These are phyloP conservation scores for Cosmopolites sordidus DNA, from an alignment of 2,888 invertebrate genomes.

Conservation along the genomic window DNA sequence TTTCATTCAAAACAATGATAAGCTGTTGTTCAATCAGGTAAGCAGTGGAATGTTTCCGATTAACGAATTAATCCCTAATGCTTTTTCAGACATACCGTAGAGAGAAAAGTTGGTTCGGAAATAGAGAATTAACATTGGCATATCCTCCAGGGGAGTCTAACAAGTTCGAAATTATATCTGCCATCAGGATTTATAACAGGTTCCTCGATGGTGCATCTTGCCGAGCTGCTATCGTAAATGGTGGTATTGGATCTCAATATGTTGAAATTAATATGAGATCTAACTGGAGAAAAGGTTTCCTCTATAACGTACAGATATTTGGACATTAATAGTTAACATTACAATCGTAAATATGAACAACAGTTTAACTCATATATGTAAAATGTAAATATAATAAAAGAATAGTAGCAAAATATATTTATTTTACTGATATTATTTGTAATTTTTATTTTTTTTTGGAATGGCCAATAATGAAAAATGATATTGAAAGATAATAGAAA, in stretches of 20 bases:
- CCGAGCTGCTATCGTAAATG: conserved; percentile 36
- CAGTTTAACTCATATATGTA: no score
- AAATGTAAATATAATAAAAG: no score
- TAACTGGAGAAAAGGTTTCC: conserved; percentile 37
- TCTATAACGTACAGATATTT: conserved; percentile 39
- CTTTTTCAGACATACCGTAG: conserved; percentile 37
- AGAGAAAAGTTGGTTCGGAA: conserved; percentile 37
- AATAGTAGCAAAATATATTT: no score
- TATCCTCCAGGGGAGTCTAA: conserved; percentile 38
- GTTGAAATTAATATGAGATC: conserved; percentile 39
- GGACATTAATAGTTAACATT: no score
- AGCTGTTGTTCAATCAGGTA: conserved; percentile 41
- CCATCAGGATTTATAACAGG: conserved; percentile 40
- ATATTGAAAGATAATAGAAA: no score
- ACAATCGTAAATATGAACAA: no score
- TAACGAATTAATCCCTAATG: background rate
- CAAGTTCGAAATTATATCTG: conserved; percentile 41
- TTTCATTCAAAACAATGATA: conserved; percentile 36
- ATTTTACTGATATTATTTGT: no score
- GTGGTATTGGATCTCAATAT: conserved; percentile 40
- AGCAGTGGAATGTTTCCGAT: conserved; percentile 9
- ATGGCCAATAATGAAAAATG: no score
- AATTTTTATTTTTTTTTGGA: no score
- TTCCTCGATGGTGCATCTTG: conserved; percentile 40
- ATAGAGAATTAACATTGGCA: conserved; percentile 38